Evolutionary conservation across 2,113 vertebrate species (phyloP).

Genomic region (Microcebus lehilahytsara): DNA sequence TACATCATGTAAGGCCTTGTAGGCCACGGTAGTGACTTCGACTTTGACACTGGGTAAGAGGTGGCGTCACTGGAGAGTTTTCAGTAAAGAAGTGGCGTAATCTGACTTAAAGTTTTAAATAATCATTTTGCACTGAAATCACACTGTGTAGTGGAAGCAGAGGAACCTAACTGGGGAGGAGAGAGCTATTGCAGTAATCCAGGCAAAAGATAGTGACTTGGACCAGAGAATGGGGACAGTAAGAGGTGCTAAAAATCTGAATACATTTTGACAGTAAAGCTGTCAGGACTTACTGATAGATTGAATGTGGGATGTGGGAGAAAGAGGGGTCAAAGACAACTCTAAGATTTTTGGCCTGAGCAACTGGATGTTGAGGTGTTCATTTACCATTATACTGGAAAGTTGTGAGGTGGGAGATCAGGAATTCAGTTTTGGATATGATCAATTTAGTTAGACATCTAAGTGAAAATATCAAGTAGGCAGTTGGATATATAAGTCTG

Average conservation of each 20-base stretch:
- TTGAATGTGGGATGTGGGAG: background rate
- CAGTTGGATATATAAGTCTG: background rate
- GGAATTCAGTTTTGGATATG: slow-evolving; percentile 1
- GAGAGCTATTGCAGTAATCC: background rate
- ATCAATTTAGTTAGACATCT: background rate
- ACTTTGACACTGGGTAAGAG: background rate
- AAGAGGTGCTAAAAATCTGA: background rate
- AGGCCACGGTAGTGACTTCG: background rate
- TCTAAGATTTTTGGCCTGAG: background rate
- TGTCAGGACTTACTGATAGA: background rate
- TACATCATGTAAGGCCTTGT: background rate
- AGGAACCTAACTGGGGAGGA: background rate
- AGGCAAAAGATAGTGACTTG: background rate
- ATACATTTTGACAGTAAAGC: background rate
- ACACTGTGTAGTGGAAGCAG: background rate
- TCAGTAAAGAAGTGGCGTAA: background rate
- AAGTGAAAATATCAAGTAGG: background rate
- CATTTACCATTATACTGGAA: background rate
- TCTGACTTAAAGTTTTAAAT: background rate
- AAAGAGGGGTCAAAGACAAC: background rate
- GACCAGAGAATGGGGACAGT: background rate
- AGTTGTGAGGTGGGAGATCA: background rate
- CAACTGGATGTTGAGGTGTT: background rate
- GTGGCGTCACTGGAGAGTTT: background rate
- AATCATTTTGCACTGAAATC: background rate